Base-by-base conservation (phyloP, 2,113 vertebrate species). In the Xerus inauris region DNA sequence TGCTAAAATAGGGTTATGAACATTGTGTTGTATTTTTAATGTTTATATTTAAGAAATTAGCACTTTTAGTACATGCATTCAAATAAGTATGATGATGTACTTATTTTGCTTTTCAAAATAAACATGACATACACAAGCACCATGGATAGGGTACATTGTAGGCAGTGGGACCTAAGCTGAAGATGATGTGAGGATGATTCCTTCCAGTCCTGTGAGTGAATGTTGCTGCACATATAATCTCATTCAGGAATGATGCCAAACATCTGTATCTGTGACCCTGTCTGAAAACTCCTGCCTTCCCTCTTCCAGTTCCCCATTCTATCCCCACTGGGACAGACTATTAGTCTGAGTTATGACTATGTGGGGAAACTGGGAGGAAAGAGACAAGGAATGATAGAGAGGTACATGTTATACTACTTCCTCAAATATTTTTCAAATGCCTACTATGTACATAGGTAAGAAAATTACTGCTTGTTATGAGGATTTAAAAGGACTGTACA, bases 81-180 rank as follows among this genome's bases (percentile, higher is more conserved):
- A 76, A 76, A 22, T 42, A 90, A 80, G 35, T 14, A 4, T 19
- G 26, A 4, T 19, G 26, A 49, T n/a, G 32, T 77, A 89, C 69
- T 72, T 71, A 85, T 77, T 62, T 85, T 47, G 28, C 16, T 87
- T 97, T 96, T 79, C 59, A 76, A 87, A 87, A 49, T 38, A 54
- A 72, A 42, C 51, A 67, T 30, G 38, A 22, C 64, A 62, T 38
- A 40, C 35, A 42, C 28, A 91, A 89, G 49, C 38, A 47, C 30
- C 12, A n/a, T 57, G 67, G 80, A 35, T 32, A 22, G 47, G 40
- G 13, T 45, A 5, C 0, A 6, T 64, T 49, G 13, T 16, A 26
- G 45, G 59, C 42, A 51, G 84, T 73, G 91, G 62, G 73, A 38
- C 32, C n/a, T 72, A 94, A 49, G 47, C 54, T 83, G 57, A 82